Percentiles rank a stretch among this genome's conserved stretches.
These are phyloP conservation scores for Furcula furcula DNA, from an alignment of 2,888 invertebrate genomes.

Conservation along the genomic window DNA sequence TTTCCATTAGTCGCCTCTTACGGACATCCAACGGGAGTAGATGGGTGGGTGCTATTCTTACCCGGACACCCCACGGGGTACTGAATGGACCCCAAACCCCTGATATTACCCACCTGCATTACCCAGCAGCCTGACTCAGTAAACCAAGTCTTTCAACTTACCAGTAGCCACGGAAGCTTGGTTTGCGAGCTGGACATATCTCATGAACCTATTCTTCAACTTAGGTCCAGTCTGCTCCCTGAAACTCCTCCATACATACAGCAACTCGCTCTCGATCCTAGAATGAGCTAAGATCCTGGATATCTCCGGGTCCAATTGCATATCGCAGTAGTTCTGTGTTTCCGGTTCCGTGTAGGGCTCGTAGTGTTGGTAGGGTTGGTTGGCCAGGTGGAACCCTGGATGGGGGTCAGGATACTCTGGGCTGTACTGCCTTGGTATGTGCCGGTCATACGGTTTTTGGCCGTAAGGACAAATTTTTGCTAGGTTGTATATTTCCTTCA, in stretches of 20 bases:
- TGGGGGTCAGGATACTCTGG: constrained; percentile 19
- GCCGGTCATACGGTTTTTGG: constrained; percentile 71
- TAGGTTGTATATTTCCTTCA: constrained; percentile 89
- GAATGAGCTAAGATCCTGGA: constrained; percentile 86
- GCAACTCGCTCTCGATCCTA: constrained; percentile 87
- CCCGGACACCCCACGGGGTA: too few relatives aligned
- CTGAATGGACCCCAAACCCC: too few relatives aligned
- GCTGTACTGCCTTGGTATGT: constrained; percentile 42
- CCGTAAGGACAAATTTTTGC: constrained; percentile 87
- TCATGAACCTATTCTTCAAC: constrained; percentile 87
- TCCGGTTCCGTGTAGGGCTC: constrained; percentile 48
- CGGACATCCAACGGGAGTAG: too few relatives aligned
- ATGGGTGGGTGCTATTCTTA: too few relatives aligned
- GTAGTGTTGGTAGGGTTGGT: constrained; percentile 59
- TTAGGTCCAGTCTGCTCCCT: constrained; percentile 90
- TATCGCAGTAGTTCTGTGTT: constrained; percentile 25
- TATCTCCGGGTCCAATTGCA: constrained; percentile 82
- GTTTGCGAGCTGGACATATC: constrained; percentile 90
- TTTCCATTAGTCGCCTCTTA: too few relatives aligned
- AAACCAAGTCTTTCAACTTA: too few relatives aligned
- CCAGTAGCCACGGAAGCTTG: constrained; percentile 89
- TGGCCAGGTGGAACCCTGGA: constrained; percentile 44
- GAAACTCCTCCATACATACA: constrained; percentile 91
- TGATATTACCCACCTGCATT: too few relatives aligned
- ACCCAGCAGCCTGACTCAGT: too few relatives aligned